phyloP scores from a whole-genome alignment of 1,140 invertebrate genomes.

The Epicauta chinensis region DNA sequence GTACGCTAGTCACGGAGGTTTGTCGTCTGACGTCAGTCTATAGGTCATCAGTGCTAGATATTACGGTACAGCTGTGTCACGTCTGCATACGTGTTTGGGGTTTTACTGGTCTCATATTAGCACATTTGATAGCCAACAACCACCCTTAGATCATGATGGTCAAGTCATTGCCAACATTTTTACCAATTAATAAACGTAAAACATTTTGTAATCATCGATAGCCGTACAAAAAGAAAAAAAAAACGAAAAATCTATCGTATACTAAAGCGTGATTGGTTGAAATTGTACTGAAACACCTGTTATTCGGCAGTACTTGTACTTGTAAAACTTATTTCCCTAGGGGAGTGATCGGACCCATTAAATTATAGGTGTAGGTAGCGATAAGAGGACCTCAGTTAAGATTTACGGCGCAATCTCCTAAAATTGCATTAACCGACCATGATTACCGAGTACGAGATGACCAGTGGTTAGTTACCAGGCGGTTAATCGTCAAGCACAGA shows the following conservation, averaged over 20 bases:
- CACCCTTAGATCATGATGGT: slow-evolving; percentile 13
- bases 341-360: slow-evolving; percentile 23
- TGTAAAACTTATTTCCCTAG: slow-evolving; percentile 22
- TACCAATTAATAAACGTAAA: too few relatives aligned
- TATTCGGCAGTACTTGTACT: slow-evolving; percentile 10
- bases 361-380: slow-evolving; percentile 25
- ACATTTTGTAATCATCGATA: too few relatives aligned
- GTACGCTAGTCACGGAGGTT: slow-evolving; percentile 34
- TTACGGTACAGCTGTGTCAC: slow-evolving; percentile 39
- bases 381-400: slow-evolving; percentile 17
- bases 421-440: slow-evolving; percentile 23
- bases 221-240: too few relatives aligned
- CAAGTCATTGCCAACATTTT: neutral
- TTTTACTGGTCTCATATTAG: slow-evolving; percentile 39
- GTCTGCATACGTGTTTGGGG: slow-evolving; percentile 40
- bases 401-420: slow-evolving; percentile 24
- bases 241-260: too few relatives aligned
- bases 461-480: slow-evolving; percentile 20
- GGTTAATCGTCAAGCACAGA: slow-evolving; percentile 8
- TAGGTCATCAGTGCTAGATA: slow-evolving; percentile 36
- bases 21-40: slow-evolving; percentile 35
- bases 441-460: slow-evolving; percentile 14
- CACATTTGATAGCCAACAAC: slow-evolving; percentile 24
- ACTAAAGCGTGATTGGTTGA: too few relatives aligned
- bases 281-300: slow-evolving; percentile 1